Conservation (phyloP, 2,888 invertebrate genomes). For the Orchesellides sinensis region DNA sequence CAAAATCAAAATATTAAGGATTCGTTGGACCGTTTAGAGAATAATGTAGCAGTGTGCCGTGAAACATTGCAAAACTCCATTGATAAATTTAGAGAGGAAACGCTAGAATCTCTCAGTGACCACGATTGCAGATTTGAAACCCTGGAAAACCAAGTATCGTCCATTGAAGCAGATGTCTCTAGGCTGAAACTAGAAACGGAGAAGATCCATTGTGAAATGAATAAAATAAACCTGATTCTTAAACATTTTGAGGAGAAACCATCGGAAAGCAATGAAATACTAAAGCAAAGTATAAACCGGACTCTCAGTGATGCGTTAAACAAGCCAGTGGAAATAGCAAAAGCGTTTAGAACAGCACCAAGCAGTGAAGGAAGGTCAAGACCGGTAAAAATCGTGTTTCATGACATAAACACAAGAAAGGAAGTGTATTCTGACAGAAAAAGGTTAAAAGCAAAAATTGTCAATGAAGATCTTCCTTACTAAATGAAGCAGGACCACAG, state of each 20-base stretch:
- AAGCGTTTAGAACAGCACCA: not conserved
- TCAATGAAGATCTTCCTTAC: not conserved
- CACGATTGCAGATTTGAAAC: not conserved
- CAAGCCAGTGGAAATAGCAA: not conserved
- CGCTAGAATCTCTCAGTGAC: no score
- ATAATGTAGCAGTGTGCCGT: no score
- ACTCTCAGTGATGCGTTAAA: not conserved
- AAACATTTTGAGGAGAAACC: not conserved
- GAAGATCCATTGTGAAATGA: not conserved
- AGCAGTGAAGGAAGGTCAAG: not conserved
- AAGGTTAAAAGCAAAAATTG: not conserved
- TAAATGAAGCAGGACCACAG: not conserved
- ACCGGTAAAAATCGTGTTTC: not conserved
- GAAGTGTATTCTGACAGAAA: no score
- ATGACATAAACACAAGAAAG: not conserved
- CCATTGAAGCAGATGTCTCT: not conserved
- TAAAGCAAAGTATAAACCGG: not conserved
- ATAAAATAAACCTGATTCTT: conserved; percentile 3
- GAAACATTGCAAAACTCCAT: no score
- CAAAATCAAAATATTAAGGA: no score
- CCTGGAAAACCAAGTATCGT: not conserved
- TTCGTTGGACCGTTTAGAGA: no score
- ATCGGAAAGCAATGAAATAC: not conserved
- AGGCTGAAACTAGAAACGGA: not conserved
- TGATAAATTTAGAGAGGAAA: no score